Conservation (phyloP, 2,797 vertebrate species). For the Parotocinclus haroldoi region DNA sequence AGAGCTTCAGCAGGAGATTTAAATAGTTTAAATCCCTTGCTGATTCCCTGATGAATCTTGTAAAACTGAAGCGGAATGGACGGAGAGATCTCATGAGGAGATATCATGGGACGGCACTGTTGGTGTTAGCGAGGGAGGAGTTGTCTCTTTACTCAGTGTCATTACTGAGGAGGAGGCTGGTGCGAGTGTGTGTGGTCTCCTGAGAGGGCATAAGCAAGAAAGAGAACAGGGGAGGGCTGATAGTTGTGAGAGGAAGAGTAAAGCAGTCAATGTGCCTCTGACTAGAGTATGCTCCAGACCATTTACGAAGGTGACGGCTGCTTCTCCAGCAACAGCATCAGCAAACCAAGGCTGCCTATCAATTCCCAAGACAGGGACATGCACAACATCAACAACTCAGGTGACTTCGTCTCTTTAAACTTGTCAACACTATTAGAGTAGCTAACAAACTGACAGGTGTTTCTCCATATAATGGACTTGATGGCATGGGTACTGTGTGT, state of each 20-base stretch:
- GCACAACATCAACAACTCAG: conserved; percentile 97
- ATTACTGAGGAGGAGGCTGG: conserved; percentile 52
- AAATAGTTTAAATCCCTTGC: conserved; percentile 38
- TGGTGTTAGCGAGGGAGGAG: conserved; percentile 41
- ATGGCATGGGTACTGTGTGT: no score
- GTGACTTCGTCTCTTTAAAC: conserved; percentile 74
- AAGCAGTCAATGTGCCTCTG: conserved; percentile 78
- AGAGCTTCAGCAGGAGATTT: conserved; percentile 3
- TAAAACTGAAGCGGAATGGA: conserved; percentile 54
- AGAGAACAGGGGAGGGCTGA: conserved; percentile 42
- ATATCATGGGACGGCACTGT: conserved; percentile 31
- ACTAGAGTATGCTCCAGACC: conserved; percentile 97
- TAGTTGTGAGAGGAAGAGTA: conserved; percentile 71
- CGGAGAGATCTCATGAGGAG: conserved; percentile 12
- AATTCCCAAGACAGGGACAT: conserved; percentile 78
- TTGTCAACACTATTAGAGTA: conserved; percentile 36
- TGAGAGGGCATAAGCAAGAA: conserved; percentile 43
- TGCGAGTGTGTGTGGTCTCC: conserved; percentile 37
- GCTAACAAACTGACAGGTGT: no score
- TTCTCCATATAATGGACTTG: no score
- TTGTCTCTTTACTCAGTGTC: conserved; percentile 50
- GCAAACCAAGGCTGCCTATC: conserved; percentile 84
- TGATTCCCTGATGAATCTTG: conserved; percentile 18
- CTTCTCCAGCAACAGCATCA: conserved; percentile 92
- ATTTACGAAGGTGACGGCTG: conserved; percentile 98